These are phyloP conservation scores for Caenorhabditis drosophilae DNA, from an alignment of 2,888 invertebrate genomes.

Conservation along the genomic window DNA sequence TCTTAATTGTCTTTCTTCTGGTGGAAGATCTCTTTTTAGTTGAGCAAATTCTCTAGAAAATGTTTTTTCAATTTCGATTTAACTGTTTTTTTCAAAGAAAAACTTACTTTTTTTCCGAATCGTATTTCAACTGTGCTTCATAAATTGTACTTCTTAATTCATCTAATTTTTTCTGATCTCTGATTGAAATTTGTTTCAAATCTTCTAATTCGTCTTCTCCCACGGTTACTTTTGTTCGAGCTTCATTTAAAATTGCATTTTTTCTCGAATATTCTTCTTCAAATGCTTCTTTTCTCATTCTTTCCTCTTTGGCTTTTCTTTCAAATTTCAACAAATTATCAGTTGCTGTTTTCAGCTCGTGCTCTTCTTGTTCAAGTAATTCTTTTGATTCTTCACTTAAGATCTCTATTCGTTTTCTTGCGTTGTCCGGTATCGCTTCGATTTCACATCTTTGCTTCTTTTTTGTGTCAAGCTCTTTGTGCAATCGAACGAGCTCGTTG, in stretches of 20 bases:
- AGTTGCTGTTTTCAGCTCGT: neutral
- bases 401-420: constrained; percentile 33
- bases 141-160: constrained; percentile 63
- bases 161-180: constrained; percentile 25
- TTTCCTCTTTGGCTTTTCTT: neutral
- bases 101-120: neutral
- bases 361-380: constrained; percentile 70
- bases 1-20: neutral
- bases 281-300: neutral
- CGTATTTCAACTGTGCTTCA: neutral
- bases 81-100: neutral
- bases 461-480: constrained; percentile 10
- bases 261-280: constrained; percentile 20
- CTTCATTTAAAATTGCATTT: constrained; percentile 33
- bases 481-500: constrained; percentile 4
- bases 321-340: constrained; percentile 4
- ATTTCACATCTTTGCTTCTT: constrained; percentile 14
- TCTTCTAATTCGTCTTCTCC: constrained; percentile 74
- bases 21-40: neutral
- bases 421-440: constrained; percentile 36
- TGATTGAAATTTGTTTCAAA: constrained; percentile 53
- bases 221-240: constrained; percentile 72
- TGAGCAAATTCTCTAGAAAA: neutral
- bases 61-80: neutral
- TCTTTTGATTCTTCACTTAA: constrained; percentile 70